Evolutionary conservation across 2,888 invertebrate species (phyloP).

Genomic region (Agrotis exclamationis): DNA sequence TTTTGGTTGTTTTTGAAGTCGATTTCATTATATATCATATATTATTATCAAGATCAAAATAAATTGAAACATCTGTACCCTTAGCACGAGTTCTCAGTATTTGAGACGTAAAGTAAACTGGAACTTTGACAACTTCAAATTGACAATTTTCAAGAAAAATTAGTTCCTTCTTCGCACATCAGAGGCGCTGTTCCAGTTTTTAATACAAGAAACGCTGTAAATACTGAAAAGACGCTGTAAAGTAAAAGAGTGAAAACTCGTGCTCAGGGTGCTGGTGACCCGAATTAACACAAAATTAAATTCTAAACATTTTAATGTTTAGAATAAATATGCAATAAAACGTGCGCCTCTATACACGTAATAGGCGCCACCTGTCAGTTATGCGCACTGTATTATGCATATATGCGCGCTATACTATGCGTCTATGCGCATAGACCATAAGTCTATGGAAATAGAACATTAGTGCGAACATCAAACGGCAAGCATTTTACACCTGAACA

Average conservation of each 20-base stretch:
- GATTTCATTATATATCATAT: no score
- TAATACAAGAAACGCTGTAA: no score
- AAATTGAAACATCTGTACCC: slow-evolving; percentile 13
- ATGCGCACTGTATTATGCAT: slow-evolving; percentile 3
- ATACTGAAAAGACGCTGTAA: no score
- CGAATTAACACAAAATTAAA: slow-evolving; percentile 5
- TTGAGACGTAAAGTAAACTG: no score
- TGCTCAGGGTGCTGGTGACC: no score
- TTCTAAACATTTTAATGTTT: slow-evolving; percentile 26
- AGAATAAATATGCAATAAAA: slow-evolving; percentile 15
- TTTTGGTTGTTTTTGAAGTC: no score
- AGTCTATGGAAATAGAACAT: slow-evolving; percentile 41
- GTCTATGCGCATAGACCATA: slow-evolving; percentile 29
- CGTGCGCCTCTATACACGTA: background rate
- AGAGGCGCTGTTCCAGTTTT: no score
- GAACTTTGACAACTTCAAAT: no score
- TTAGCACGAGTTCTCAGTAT: no score
- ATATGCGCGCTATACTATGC: slow-evolving; percentile 21
- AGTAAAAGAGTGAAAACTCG: no score
- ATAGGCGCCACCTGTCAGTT: slow-evolving; percentile 46
- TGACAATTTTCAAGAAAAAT: no score
- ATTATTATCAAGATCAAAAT: slow-evolving; percentile 14
- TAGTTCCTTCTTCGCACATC: no score
- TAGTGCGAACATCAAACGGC: slow-evolving; percentile 29
- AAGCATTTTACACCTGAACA: slow-evolving; percentile 22